Evolutionary conservation across 2,888 invertebrate species (phyloP), one percentile per base, ranked within the genome.

Genomic region (Eilema griseolum): DNA sequence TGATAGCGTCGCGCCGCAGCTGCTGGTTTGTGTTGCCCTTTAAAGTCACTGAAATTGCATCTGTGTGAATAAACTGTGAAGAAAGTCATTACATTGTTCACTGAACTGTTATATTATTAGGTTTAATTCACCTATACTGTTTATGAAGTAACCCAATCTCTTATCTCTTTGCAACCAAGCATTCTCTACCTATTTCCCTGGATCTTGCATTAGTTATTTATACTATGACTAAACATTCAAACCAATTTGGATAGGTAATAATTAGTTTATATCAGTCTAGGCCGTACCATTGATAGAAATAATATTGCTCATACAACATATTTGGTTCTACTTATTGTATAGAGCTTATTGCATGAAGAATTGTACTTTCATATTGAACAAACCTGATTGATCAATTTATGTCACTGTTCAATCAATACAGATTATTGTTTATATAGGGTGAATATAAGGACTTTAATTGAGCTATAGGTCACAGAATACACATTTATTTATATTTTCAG

Each of bases 1-100:
- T 61, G 70, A 69, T 73, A 74, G 57, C 71, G 61, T 60, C 33
- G 71, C 37, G 64, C n/a, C 63, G 46, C 69, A 72, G 70, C 61
- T 73, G 68, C 56, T 57, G 26, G 20, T 12, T 64, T 68, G 65
- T 63, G 61, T 68, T 71, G 63, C 69, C 37, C 57, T 37, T 66
- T n/a, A 61, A 31, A 56, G 46, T 62, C 57, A 67, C 28, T 28
- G 11, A 16, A 4, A 28, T 62, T 52, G 61, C 46, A 59, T 62
- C 56, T 41, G 31, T 56, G 62, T 66, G 61, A 31, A 65, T 68
- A 33, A 26, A 31, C 57, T 68, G 61, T 66, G 61, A 71, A 71
- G 52, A 61, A 66, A 70, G 37, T 61, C 37, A 67, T 70, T 70
- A 68, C 23, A 52, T 14, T 46, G 57, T 61, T 67, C 63, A 62